phyloP scores from a whole-genome alignment of 2,888 invertebrate species.

The Hyppa rectilinea region DNA sequence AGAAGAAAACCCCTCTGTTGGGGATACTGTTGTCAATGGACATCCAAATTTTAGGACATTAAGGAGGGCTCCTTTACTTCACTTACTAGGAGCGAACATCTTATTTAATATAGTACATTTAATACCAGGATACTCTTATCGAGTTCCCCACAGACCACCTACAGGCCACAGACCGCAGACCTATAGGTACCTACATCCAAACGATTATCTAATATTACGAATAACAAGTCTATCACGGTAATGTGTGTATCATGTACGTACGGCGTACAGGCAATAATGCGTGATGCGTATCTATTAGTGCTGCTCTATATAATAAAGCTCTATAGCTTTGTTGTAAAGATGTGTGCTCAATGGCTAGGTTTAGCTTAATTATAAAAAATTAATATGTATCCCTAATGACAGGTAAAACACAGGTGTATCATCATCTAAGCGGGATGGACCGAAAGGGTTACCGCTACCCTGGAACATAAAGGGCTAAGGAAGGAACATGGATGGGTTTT shows the following conservation, averaged over 20 bases:
- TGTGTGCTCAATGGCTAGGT: background rate
- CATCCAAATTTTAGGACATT: background rate
- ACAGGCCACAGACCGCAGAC: too few species aligned
- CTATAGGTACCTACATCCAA: background rate
- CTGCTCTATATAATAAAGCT: conserved; percentile 31
- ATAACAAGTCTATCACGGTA: conserved; percentile 41
- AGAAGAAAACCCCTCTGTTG: too few species aligned
- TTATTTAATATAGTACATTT: background rate
- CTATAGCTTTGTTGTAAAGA: conserved; percentile 29
- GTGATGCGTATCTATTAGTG: conserved; percentile 51
- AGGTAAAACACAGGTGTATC: too few species aligned
- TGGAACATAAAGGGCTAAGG: too few species aligned
- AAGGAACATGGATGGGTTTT: too few species aligned
- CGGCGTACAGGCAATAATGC: conserved; percentile 34
- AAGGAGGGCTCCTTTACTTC: background rate
- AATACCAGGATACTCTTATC: background rate
- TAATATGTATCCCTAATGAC: too few species aligned
- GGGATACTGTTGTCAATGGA: background rate
- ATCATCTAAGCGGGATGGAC: too few species aligned
- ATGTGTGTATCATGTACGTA: conserved; percentile 48
- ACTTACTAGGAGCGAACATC: background rate
- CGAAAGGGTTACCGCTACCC: too few species aligned
- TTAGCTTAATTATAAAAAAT: too few species aligned
- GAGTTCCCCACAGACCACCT: background rate
- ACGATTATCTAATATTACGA: conserved; percentile 12